These are phyloP conservation scores for Mallotus villosus DNA, from an alignment of 2,797 vertebrate genomes.

Conservation along the genomic window DNA sequence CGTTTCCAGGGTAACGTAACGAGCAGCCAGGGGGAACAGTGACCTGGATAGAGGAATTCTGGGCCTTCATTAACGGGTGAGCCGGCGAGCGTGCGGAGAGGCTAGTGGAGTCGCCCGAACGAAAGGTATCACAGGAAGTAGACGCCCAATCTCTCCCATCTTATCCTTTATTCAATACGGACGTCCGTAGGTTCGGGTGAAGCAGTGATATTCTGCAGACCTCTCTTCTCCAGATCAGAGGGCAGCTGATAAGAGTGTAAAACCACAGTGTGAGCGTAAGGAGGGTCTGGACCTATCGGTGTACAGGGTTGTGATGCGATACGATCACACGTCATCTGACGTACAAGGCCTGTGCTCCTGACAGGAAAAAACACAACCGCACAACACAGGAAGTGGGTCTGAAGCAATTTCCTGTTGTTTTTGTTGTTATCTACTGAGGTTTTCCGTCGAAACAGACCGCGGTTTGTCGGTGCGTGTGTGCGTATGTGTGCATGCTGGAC, in stretches of 20 bases:
- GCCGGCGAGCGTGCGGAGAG: too few species aligned
- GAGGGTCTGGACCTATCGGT: not conserved
- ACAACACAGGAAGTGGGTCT: slow-evolving; percentile 18
- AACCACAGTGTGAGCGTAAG: not conserved
- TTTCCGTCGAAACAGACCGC: not conserved
- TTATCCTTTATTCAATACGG: too few species aligned
- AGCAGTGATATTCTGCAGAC: too few species aligned
- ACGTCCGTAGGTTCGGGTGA: too few species aligned
- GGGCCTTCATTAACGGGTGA: not conserved
- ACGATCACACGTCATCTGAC: not conserved
- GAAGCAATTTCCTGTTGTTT: not conserved
- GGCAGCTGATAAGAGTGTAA: not conserved
- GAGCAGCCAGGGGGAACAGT: slow-evolving; percentile 26
- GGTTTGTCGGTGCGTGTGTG: not conserved
- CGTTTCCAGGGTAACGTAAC: slow-evolving; percentile 42
- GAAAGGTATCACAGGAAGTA: too few species aligned
- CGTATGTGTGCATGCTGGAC: not conserved
- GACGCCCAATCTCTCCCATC: too few species aligned
- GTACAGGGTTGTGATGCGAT: not conserved
- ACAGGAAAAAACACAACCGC: not conserved
- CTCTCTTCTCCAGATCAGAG: not conserved
- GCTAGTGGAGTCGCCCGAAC: too few species aligned
- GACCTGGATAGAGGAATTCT: slow-evolving; percentile 34
- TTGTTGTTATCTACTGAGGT: not conserved
- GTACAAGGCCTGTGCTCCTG: not conserved